Percentiles rank a stretch among this genome's conserved stretches.
These are phyloP conservation scores for Drosophila varians DNA, from an alignment of 1,140 invertebrate genomes.

Conservation along the genomic window DNA sequence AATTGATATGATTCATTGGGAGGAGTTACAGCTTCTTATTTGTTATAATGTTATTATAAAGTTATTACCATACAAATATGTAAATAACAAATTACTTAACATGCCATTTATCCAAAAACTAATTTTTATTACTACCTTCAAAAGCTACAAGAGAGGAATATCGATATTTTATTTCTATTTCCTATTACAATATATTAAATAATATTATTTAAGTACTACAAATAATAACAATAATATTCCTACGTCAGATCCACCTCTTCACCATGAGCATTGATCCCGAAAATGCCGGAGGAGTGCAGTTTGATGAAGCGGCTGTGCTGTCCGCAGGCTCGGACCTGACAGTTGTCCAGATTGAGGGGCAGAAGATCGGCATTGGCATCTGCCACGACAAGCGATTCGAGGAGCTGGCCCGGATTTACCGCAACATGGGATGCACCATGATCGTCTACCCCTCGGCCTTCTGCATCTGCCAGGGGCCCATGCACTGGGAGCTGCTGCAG, in stretches of 20 bases:
- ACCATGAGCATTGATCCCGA: conserved; percentile 93
- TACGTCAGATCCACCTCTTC: conserved; percentile 93
- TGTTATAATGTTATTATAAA: too few relatives aligned
- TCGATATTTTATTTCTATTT: too few relatives aligned
- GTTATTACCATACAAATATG: too few relatives aligned
- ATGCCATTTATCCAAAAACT: too few relatives aligned
- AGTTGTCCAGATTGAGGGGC: conserved; percentile 89
- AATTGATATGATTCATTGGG: too few relatives aligned
- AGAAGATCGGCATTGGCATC: conserved; percentile 94
- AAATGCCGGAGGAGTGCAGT: conserved; percentile 90
- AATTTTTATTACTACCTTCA: too few relatives aligned
- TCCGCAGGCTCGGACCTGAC: conserved; percentile 90
- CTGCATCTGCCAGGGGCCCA: conserved; percentile 97
- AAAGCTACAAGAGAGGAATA: too few relatives aligned
- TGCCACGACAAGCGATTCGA: conserved; percentile 97
- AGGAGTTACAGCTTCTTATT: too few relatives aligned
- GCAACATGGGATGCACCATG: conserved; percentile 89
- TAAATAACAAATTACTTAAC: too few relatives aligned
- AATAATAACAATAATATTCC: too few relatives aligned
- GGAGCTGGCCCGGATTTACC: conserved; percentile 93
- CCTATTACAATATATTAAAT: too few relatives aligned
- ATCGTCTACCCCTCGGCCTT: conserved; percentile 97
- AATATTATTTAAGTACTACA: too few relatives aligned
- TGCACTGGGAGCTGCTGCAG: conserved; percentile 95
- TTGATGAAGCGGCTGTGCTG: conserved; percentile 94